Evolutionary conservation across 2,113 vertebrate genomes (phyloP), one percentile per base, ranked within the genome.

Genomic region (Malurus alboscapulatus): DNA sequence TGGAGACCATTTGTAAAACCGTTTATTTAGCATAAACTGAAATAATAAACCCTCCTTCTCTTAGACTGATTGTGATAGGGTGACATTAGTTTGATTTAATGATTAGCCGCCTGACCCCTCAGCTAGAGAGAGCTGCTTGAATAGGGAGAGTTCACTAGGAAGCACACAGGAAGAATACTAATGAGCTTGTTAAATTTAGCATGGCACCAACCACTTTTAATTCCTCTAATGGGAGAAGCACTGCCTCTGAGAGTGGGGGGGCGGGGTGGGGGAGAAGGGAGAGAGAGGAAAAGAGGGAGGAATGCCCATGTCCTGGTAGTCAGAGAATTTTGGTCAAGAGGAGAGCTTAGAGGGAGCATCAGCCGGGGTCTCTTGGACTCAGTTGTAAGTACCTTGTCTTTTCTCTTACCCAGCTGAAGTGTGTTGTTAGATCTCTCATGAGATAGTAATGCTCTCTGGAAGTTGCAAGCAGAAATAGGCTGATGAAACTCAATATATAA

Each of bases 21-120:
- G 96, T 98, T 99, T 98, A 98, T 98, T 98, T 98, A 97, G 96
- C 98, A 98, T 98, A 98, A 98, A 97, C 97, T 98, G 97, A 98
- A 98, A 98, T 98, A 99, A 99, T 99, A 98, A 98, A 99, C 98
- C 97, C 97, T 98, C 97, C 97, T 98, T 98, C 97, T 97, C 96
- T 97, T 77, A 66, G 96, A 95, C 97, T 79, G 93, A 98, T 98
- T 98, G 98, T 98, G 97, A 96, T 97, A 97, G 97, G 97, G 97
- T 99, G 98, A 98, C 98, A 98, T 97, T 96, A 98, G 98, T 98
- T 98, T 98, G 98, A 98, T 99, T 99, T 99, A 99, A 98, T 98
- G 98, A 98, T 99, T 99, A 99, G 98, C 97, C 77, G 97, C 98
- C 98, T 99, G 98, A 99, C 98, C 98, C 98, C 98, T 98, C 92